These are phyloP conservation scores for Pelecanoides urinatrix DNA, from an alignment of 2,113 vertebrate genomes.

Conservation along the genomic window DNA sequence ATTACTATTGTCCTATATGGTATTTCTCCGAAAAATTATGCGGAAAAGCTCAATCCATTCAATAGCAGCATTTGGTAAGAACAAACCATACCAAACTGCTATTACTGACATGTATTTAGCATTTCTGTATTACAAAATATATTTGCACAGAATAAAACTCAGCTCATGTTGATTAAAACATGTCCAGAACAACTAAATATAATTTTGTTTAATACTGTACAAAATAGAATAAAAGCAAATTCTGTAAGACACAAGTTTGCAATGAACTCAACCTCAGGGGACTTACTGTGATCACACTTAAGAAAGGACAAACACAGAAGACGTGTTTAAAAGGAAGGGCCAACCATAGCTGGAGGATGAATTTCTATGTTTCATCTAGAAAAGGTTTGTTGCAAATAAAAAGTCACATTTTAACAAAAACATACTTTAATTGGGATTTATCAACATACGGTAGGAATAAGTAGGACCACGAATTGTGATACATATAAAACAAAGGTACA, in stretches of 20 bases:
- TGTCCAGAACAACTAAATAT: neutral
- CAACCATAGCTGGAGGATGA: neutral
- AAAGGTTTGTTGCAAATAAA: neutral
- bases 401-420: neutral
- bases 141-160: conserved; percentile 26
- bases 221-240: conserved; percentile 13
- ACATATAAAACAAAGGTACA: neutral
- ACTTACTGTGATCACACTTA: neutral
- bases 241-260: neutral
- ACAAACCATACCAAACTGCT: neutral
- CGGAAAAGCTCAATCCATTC: conserved; percentile 1
- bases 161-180: neutral
- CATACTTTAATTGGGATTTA: neutral
- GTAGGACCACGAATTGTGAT: neutral
- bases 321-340: neutral
- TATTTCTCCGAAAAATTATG: conserved; percentile 9
- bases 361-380: neutral
- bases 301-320: neutral
- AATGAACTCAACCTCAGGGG: neutral
- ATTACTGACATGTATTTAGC: neutral
- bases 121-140: conserved; percentile 12
- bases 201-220: neutral
- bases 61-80: neutral
- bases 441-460: neutral
- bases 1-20: neutral